Percentiles rank a stretch among this genome's conserved stretches.
Conservation (phyloP, 1,140 invertebrate genomes). For the Hyposmocoma kahamanoa region DNA sequence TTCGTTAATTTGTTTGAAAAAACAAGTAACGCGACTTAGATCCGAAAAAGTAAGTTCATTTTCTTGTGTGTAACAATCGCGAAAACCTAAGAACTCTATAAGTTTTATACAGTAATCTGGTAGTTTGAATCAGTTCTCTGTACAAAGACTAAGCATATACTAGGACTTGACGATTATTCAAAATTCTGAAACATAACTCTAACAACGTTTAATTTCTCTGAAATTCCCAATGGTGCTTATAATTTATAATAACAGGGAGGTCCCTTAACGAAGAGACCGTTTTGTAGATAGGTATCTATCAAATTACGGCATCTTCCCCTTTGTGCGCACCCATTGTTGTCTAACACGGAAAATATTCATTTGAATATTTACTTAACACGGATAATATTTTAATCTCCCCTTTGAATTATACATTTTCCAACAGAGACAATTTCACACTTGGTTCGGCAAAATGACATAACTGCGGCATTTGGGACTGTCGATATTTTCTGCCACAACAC, state of each 20-base stretch:
- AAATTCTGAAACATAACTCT: no score
- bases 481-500: slow-evolving; percentile 27
- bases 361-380: slow-evolving; percentile 76
- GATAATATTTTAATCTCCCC: slow-evolving; percentile 76
- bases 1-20: no score
- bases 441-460: slow-evolving; percentile 49
- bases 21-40: no score
- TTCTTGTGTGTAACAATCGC: no score
- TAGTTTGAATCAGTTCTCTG: no score
- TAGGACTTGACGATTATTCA: no score
- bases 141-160: no score
- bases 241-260: slow-evolving; percentile 66
- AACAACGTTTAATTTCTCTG: slow-evolving; percentile 53
- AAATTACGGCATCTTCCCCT: slow-evolving; percentile 61
- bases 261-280: slow-evolving; percentile 62
- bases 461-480: slow-evolving; percentile 19
- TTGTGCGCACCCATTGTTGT: slow-evolving; percentile 56
- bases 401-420: slow-evolving; percentile 73
- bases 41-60: no score
- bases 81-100: no score
- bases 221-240: slow-evolving; percentile 65
- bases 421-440: slow-evolving; percentile 71
- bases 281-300: slow-evolving; percentile 72
- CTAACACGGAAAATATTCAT: slow-evolving; percentile 75
- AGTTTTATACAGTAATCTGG: no score